phyloP scores from a whole-genome alignment of 1,140 invertebrate species.

The Drosophila repletoides region DNA sequence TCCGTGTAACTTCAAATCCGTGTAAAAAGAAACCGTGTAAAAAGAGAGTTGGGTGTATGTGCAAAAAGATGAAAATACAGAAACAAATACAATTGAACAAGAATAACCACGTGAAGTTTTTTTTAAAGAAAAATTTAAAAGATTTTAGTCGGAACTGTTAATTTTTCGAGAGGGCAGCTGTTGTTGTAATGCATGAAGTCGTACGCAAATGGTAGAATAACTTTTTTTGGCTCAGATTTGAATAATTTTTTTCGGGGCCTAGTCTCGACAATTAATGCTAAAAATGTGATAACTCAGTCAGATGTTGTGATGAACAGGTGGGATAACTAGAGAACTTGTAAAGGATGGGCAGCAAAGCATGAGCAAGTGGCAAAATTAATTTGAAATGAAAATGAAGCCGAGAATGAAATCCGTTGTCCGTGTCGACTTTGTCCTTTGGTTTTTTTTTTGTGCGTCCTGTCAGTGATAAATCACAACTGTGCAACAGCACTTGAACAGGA shows the following conservation, averaged over 20 bases:
- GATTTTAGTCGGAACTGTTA: too few species aligned
- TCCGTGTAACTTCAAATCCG: too few species aligned
- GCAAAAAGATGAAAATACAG: too few species aligned
- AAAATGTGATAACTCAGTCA: slow-evolving; percentile 21
- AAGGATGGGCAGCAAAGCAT: slow-evolving; percentile 33
- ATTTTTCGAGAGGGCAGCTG: not conserved
- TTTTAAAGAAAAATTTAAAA: too few species aligned
- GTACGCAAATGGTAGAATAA: not conserved
- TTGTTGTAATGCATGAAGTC: not conserved
- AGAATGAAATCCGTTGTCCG: slow-evolving; percentile 37
- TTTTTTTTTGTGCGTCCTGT: not conserved
- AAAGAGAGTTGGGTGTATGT: too few species aligned
- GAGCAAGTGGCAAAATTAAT: slow-evolving; percentile 54
- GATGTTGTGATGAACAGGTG: slow-evolving; percentile 7
- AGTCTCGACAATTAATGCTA: slow-evolving; percentile 12
- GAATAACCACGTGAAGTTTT: too few species aligned
- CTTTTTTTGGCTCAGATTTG: slow-evolving; percentile 1
- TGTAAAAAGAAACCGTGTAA: too few species aligned
- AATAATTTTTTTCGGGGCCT: not conserved
- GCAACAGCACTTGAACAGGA: slow-evolving; percentile 10
- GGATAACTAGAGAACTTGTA: not conserved
- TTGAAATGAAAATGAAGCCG: slow-evolving; percentile 39
- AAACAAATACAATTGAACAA: not conserved
- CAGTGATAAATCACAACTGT: slow-evolving; percentile 38
- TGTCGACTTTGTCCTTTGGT: slow-evolving; percentile 9